Base-by-base conservation (phyloP, 2,888 invertebrate species). In the Subacronicta megacephala region DNA sequence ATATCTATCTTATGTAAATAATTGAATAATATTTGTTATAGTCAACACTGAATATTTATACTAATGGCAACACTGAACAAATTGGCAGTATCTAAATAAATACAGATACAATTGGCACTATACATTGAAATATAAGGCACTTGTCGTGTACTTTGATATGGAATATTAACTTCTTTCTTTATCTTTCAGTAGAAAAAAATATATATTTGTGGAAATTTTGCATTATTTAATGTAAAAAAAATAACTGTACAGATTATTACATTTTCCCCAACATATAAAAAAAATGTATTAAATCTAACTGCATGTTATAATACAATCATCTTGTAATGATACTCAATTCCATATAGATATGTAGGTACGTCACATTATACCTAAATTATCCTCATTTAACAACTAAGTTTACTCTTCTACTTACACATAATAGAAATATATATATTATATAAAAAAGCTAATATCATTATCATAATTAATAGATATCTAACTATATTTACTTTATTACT, bases 21-120 rank as follows among this genome's bases (percentile, higher is more conserved):
- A 31, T 44, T 18, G 5, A 20, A 17, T 17, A n/a, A 38, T 3
- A 37, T 59, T 47, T 67, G 45, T 40, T 13, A 51, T 60, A 66
- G 41, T 57, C 54, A 72, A 71, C 66, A 47, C 62, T 66, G 43
- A 46, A 66, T 44, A 63, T 69, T 66, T 58, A 69, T 36, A 20
- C 58, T 71, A 79, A 62, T 72, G 78, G 78, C 80, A 78, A 77
- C 64, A 61, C 37, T 62, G 49, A 40, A 40, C 29, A 46, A 29
- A 12, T 52, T 64, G 47, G 63, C 49, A 38, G 40, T 36, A 56
- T 10, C 0, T 10, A 26, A 26, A 5, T 10, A 10, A 37, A 38
- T 44, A 53, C 43, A 40, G 31, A 51, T 47, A 58, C 50, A 42
- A 59, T 65, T 53, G 55, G 50, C 60, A 57, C 59, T 43, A 47